A percentile compares a stretch with the other conserved stretches of the same genome.
Conservation (phyloP, 2,113 vertebrate species). For the Actenoides lindsayi region DNA sequence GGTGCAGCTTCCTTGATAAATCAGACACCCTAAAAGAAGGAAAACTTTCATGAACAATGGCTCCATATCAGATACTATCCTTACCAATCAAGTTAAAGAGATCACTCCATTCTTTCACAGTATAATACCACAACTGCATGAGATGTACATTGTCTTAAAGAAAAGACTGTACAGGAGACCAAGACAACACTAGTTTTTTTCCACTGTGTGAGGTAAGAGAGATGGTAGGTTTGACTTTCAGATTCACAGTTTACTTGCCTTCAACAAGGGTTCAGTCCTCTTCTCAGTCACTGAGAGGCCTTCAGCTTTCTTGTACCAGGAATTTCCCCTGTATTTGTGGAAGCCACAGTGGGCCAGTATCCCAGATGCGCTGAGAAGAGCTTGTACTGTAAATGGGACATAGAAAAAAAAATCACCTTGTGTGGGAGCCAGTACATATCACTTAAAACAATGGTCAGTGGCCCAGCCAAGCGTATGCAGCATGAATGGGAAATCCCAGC, state of each 20-base stretch:
- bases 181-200: background rate
- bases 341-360: background rate
- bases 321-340: background rate
- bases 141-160: background rate
- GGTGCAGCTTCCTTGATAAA: background rate
- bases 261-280: background rate
- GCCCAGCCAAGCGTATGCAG: slow-evolving; percentile 4
- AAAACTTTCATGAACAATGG: background rate
- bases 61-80: background rate
- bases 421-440: background rate
- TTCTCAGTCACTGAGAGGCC: background rate
- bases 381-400: background rate
- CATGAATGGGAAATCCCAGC: slow-evolving; percentile 46
- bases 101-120: background rate
- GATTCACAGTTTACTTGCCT: background rate
- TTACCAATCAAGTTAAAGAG: background rate
- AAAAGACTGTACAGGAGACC: background rate
- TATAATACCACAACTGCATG: background rate
- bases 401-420: slow-evolving; percentile 3
- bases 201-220: background rate
- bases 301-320: background rate
- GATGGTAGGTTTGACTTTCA: background rate
- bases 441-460: slow-evolving; percentile 45
- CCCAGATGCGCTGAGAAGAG: background rate
- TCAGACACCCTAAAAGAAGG: background rate